Conservation (phyloP, 2,113 vertebrate genomes). For the Passer domesticus region DNA sequence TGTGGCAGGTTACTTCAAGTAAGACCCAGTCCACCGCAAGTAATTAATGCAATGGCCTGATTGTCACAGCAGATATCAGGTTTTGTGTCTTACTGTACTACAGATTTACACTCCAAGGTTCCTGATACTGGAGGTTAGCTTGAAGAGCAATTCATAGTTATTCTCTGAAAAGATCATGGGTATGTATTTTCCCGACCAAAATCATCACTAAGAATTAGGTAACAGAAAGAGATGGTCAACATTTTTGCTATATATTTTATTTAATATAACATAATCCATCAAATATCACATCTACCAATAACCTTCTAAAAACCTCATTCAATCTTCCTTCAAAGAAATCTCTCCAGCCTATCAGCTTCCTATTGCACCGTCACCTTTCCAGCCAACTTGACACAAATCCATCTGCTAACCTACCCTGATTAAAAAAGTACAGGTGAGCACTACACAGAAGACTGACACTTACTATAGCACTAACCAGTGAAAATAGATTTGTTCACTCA, state of each 20-base stretch:
- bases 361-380: rapidly evolving
- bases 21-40: background rate
- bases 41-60: background rate
- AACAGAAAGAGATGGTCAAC: background rate
- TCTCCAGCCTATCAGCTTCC: background rate
- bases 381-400: background rate
- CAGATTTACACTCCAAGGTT: background rate
- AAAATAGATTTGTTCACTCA: conserved; percentile 71
- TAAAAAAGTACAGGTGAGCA: background rate
- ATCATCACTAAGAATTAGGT: background rate
- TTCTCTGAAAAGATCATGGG: background rate
- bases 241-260: conserved; percentile 27
- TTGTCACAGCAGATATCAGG: background rate
- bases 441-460: background rate
- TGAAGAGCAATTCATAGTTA: background rate
- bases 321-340: background rate
- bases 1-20: background rate
- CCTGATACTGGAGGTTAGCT: background rate
- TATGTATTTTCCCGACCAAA: background rate
- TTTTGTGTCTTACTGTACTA: background rate
- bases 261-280: background rate
- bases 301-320: background rate
- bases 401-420: background rate
- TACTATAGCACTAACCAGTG: background rate
- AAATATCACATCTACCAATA: background rate